phyloP scores from a whole-genome alignment of 2,113 vertebrate genomes.

The Sinocyclocheilus rhinocerous region DNA sequence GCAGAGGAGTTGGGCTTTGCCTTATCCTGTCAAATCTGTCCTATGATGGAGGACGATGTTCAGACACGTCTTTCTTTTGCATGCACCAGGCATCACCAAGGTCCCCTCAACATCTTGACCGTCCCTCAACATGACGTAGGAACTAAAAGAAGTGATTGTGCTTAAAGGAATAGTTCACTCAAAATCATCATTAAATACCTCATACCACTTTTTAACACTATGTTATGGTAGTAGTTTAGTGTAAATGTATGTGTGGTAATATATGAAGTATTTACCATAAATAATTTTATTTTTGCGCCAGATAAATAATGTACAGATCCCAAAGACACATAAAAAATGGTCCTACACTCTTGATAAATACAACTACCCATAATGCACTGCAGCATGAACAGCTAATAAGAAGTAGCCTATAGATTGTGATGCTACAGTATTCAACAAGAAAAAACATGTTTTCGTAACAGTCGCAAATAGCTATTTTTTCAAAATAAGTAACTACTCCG shows the following conservation, averaged over 20 bases:
- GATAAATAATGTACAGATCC: neutral
- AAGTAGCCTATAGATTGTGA: no score
- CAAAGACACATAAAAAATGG: neutral
- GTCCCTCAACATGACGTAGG: neutral
- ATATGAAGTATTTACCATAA: neutral
- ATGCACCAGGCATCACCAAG: slow-evolving; percentile 8
- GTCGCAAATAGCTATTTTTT: no score
- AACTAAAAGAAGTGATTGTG: neutral
- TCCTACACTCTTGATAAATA: neutral
- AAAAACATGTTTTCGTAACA: no score
- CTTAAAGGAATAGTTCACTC: neutral
- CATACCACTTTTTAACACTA: neutral
- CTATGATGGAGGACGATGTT: neutral
- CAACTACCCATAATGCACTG: neutral
- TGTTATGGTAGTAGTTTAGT: neutral
- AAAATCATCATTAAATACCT: neutral
- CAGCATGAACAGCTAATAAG: neutral
- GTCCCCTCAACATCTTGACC: slow-evolving; percentile 11
- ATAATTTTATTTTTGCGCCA: neutral
- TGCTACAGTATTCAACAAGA: no score
- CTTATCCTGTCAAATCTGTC: slow-evolving; percentile 28
- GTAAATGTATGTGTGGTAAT: no score
- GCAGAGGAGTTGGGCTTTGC: slow-evolving; percentile 2
- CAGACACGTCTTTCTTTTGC: neutral
- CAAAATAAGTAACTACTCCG: no score